phyloP scores from a whole-genome alignment of 2,797 vertebrate genomes.

The Petrocephalus sullivani region DNA sequence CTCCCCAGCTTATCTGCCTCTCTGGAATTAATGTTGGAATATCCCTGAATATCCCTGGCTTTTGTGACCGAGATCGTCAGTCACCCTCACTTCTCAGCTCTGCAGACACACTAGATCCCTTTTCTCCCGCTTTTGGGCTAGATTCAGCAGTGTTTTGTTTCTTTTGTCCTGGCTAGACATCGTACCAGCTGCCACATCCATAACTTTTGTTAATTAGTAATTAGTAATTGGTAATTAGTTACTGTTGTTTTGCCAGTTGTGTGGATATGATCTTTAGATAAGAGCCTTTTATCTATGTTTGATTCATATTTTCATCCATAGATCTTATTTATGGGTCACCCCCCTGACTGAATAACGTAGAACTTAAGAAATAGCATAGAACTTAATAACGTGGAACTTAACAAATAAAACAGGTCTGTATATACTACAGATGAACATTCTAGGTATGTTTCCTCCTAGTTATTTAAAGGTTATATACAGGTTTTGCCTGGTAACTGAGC shows the following conservation, averaged over 20 bases:
- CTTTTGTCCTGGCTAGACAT: not conserved
- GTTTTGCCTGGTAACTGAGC: not conserved
- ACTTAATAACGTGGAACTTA: not conserved
- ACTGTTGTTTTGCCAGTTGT: not conserved
- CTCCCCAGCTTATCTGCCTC: not conserved
- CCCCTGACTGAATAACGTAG: not conserved
- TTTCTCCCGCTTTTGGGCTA: not conserved
- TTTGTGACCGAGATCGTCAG: not conserved
- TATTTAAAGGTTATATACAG: not conserved
- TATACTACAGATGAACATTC: not conserved
- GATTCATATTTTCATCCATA: not conserved
- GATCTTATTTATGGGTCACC: not conserved
- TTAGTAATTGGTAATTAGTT: not conserved
- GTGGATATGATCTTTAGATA: not conserved
- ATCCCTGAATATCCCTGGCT: not conserved
- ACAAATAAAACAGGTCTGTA: not conserved
- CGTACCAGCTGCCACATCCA: not conserved
- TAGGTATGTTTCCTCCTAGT: not conserved
- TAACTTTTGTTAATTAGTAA: not conserved
- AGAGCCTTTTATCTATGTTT: not conserved
- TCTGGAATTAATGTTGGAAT: not conserved
- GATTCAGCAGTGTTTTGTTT: not conserved
- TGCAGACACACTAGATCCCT: not conserved
- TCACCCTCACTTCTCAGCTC: not conserved
- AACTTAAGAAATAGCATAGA: not conserved